Conservation (phyloP, 2,888 invertebrate genomes). For the Xanthia togata region DNA sequence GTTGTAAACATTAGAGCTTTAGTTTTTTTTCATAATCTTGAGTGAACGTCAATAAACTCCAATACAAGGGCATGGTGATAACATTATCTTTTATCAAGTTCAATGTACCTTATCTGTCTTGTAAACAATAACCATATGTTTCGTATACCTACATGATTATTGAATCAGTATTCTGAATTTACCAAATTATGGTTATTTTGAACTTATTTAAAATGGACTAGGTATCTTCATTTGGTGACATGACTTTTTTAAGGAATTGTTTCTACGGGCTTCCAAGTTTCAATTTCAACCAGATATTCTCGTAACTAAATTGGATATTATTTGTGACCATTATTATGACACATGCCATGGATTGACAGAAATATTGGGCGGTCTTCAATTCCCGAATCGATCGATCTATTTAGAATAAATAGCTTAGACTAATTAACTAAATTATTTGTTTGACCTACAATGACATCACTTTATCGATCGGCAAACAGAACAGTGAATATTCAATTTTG, state of each 20-base stretch:
- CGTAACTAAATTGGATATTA: not conserved
- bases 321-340: not conserved
- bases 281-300: not conserved
- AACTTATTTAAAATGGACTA: not conserved
- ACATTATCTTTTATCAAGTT: conserved; percentile 57
- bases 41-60: conserved; percentile 14
- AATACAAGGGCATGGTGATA: conserved; percentile 21
- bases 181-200: not conserved
- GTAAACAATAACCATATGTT: conserved; percentile 46
- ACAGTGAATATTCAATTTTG: not conserved
- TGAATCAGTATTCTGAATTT: not conserved
- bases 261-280: no score
- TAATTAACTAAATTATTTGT: not conserved
- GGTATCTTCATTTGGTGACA: not conserved
- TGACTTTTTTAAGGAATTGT: not conserved
- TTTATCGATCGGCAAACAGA: not conserved
- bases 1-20: not conserved
- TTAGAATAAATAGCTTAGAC: not conserved
- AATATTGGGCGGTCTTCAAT: conserved; percentile 8
- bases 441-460: conserved; percentile 20
- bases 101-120: conserved; percentile 40
- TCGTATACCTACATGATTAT: not conserved
- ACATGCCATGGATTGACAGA: not conserved
- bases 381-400: conserved; percentile 5
- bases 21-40: not conserved